Percentiles rank a stretch among this genome's conserved stretches.
Conservation (phyloP, 2,113 vertebrate genomes). For the Mirounga angustirostris region DNA sequence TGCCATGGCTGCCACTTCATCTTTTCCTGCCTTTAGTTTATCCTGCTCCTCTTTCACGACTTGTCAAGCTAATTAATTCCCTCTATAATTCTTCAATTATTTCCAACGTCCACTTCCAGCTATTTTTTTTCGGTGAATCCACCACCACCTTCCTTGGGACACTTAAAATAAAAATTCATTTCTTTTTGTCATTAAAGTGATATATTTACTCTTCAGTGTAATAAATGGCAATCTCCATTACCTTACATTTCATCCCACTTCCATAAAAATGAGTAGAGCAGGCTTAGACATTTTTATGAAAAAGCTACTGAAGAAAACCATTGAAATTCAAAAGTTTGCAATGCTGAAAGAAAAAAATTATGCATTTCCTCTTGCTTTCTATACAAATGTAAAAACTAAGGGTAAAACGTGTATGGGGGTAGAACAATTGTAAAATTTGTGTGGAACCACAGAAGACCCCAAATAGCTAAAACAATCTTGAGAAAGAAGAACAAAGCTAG, state of each 20-base stretch:
- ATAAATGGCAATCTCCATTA: neutral
- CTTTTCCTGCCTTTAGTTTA: neutral
- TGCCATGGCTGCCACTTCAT: neutral
- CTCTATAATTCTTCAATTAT: neutral
- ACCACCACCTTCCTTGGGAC: neutral
- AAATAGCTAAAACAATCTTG: neutral
- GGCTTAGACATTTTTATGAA: neutral
- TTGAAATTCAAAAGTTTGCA: neutral
- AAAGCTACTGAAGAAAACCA: neutral
- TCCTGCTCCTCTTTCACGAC: neutral
- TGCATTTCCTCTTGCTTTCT: neutral
- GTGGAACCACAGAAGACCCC: neutral
- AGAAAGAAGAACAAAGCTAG: neutral
- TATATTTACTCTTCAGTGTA: neutral
- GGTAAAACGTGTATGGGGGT: neutral
- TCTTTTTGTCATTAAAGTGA: neutral
- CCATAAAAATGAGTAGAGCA: neutral
- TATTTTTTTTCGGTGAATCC: conserved; percentile 10
- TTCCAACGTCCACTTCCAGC: neutral
- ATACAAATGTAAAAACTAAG: neutral
- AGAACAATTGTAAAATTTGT: neutral
- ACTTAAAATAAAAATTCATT: neutral
- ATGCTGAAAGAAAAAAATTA: neutral
- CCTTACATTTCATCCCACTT: conserved; percentile 6
- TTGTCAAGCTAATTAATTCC: neutral